These are phyloP conservation scores for Cryptotermes secundus DNA, from an alignment of 1,140 invertebrate species.

Conservation along the genomic window DNA sequence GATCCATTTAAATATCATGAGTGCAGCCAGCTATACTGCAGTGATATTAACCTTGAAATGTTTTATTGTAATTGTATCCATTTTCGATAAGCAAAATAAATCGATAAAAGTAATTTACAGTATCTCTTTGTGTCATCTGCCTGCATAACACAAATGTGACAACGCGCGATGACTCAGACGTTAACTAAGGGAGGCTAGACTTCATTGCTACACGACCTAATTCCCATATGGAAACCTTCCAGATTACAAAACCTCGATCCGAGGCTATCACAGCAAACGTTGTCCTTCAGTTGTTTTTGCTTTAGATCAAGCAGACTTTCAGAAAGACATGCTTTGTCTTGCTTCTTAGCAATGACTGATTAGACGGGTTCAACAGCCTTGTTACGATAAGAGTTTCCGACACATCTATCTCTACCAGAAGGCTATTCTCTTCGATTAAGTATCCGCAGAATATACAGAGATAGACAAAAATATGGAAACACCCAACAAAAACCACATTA, in stretches of 20 bases:
- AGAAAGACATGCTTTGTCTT: neutral
- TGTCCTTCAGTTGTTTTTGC: neutral
- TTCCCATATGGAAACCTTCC: neutral
- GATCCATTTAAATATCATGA: too few relatives aligned
- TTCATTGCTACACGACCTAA: neutral
- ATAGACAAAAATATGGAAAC: too few relatives aligned
- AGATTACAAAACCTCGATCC: neutral
- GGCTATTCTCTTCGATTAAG: too few relatives aligned
- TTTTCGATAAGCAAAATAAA: slow-evolving; percentile 8
- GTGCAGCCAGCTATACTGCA: neutral
- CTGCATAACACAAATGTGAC: neutral
- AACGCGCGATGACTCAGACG: neutral
- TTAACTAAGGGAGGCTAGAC: neutral
- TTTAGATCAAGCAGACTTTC: neutral
- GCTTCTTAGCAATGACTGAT: neutral
- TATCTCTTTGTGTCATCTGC: neutral
- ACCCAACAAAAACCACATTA: too few relatives aligned
- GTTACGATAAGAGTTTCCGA: neutral
- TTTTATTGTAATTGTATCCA: neutral
- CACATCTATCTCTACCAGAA: neutral
- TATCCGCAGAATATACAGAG: too few relatives aligned
- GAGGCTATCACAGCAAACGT: neutral
- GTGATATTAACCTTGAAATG: neutral
- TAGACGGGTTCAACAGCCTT: neutral
- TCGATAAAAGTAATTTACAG: neutral